Percentiles rank a stretch among this genome's conserved stretches.
Conservation (phyloP, 2,113 vertebrate species). For the Nycticebus coucang region DNA sequence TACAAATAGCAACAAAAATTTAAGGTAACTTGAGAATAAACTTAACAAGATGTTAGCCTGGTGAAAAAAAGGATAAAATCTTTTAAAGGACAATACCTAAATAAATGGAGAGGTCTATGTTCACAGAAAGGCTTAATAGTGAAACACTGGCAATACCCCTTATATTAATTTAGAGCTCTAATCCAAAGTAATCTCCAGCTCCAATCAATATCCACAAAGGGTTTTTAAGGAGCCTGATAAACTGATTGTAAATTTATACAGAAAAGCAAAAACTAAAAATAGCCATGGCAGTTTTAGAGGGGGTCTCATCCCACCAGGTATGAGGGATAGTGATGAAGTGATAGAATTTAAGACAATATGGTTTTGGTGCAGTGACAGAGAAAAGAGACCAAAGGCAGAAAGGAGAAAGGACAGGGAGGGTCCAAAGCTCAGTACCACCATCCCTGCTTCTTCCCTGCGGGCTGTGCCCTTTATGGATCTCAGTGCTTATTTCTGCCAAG, state of each 20-base stretch:
- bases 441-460: neutral
- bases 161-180: neutral
- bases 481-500: neutral
- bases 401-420: neutral
- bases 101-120: neutral
- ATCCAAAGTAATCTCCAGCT: neutral
- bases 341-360: rapidly evolving
- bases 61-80: neutral
- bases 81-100: neutral
- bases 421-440: rapidly evolving
- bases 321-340: neutral
- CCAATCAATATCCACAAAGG: neutral
- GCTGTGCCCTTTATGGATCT: neutral
- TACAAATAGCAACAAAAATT: neutral
- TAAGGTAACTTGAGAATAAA: neutral
- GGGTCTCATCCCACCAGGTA: too few relatives aligned
- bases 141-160: rapidly evolving
- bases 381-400: neutral
- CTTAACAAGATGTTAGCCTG: neutral
- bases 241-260: neutral
- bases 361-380: neutral
- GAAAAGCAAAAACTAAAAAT: neutral
- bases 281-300: neutral
- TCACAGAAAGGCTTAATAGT: neutral
- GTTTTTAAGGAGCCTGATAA: neutral